Conservation (phyloP, 2,888 invertebrate species). For the Auanema freiburgensis region DNA sequence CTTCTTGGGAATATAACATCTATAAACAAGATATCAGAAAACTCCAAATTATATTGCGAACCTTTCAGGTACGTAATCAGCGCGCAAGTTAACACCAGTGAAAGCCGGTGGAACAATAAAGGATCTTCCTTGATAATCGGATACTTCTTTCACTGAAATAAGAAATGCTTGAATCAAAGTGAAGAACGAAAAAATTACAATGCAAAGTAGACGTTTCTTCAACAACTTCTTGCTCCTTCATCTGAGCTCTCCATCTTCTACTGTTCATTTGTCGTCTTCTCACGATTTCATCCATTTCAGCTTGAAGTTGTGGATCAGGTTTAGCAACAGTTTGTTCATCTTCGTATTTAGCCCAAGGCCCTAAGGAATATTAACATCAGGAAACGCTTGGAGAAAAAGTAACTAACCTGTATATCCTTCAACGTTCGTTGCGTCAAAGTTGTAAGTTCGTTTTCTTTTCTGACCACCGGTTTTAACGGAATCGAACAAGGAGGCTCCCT, state of each 20-base stretch:
- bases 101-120: constrained; percentile 90
- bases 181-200: constrained; percentile 27
- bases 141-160: constrained; percentile 80
- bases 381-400: not conserved
- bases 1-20: constrained; percentile 50
- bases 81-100: constrained; percentile 83
- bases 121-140: constrained; percentile 94
- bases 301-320: constrained; percentile 90
- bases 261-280: constrained; percentile 92
- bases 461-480: constrained; percentile 63
- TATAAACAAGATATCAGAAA: not conserved
- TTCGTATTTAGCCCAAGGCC: constrained; percentile 90
- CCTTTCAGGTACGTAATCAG: constrained; percentile 81
- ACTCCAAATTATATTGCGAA: not conserved
- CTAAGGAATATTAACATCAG: constrained; percentile 6
- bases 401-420: constrained; percentile 83
- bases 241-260: constrained; percentile 84
- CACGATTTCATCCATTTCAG: constrained; percentile 88
- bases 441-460: constrained; percentile 78
- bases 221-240: constrained; percentile 82
- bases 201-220: constrained; percentile 58
- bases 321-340: constrained; percentile 86
- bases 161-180: not conserved
- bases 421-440: constrained; percentile 86
- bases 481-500: constrained; percentile 80